Evolutionary conservation across 1,140 invertebrate genomes (phyloP).

Genomic region (Lamellibrachia luymesi): DNA sequence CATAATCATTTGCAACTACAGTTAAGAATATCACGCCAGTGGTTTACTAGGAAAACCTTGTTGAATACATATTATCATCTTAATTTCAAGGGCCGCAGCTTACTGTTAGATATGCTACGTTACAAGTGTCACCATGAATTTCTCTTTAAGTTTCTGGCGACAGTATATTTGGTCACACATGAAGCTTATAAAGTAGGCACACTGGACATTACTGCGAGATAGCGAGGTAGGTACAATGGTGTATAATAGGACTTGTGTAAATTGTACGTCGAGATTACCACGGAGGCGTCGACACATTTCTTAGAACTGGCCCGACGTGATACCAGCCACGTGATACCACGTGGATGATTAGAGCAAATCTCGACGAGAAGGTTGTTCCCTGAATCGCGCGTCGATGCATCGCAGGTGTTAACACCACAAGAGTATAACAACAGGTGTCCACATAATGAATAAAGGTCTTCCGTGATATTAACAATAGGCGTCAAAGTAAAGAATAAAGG

Average conservation of each 20-base stretch:
- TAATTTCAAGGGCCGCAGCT: no score
- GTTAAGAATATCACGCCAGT: no score
- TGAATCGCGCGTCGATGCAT: background rate
- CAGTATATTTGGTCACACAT: background rate
- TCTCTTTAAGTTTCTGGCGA: background rate
- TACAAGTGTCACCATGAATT: background rate
- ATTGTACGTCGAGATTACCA: background rate
- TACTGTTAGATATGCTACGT: no score
- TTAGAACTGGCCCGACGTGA: background rate
- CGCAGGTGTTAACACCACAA: background rate
- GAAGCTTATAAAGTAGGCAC: background rate
- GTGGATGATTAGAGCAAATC: background rate
- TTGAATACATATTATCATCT: no score
- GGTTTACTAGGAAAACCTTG: no score
- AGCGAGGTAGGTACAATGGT: background rate
- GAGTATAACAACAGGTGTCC: background rate
- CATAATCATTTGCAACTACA: no score
- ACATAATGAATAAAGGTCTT: background rate
- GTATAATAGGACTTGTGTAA: background rate
- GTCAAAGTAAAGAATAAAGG: background rate
- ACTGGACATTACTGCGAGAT: background rate
- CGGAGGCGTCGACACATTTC: background rate
- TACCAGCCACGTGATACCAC: background rate
- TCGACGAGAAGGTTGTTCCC: background rate
- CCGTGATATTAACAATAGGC: background rate